Evolutionary conservation across 2,797 vertebrate species (phyloP).

Genomic region (Pantherophis alleghaniensis): DNA sequence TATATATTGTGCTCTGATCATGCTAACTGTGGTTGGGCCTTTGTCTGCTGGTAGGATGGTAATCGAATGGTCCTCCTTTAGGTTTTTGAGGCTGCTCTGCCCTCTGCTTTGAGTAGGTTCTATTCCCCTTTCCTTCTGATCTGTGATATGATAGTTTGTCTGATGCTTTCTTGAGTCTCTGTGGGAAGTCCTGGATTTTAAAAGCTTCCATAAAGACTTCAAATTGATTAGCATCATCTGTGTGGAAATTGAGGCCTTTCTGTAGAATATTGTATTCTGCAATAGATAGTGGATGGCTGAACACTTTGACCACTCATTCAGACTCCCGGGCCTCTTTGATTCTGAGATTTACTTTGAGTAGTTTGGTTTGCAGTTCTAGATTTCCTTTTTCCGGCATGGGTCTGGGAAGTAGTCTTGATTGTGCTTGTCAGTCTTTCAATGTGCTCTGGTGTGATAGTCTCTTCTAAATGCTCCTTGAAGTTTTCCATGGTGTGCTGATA

Average conservation of each 20-base stretch:
- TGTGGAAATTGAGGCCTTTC: neutral
- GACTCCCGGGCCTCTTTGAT: neutral
- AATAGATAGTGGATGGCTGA: neutral
- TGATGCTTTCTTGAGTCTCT: neutral
- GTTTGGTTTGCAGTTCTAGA: neutral
- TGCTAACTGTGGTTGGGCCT: neutral
- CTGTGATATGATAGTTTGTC: neutral
- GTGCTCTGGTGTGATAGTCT: too few relatives aligned
- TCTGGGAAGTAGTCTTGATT: too few relatives aligned
- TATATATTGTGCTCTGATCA: neutral
- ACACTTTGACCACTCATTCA: neutral
- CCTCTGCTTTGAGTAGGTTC: neutral
- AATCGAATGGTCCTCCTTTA: neutral
- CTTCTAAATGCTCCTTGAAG: too few relatives aligned
- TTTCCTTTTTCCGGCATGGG: neutral
- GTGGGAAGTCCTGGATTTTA: neutral
- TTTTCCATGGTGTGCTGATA: too few relatives aligned
- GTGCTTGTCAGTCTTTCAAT: too few relatives aligned
- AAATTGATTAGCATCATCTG: neutral
- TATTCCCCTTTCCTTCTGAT: neutral
- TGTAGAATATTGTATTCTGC: neutral
- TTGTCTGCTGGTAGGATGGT: neutral
- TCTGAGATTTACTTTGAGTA: neutral
- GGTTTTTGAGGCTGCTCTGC: neutral
- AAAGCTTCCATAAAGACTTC: neutral